phyloP scores from a whole-genome alignment of 2,888 invertebrate species.

The Crematogaster levior region DNA sequence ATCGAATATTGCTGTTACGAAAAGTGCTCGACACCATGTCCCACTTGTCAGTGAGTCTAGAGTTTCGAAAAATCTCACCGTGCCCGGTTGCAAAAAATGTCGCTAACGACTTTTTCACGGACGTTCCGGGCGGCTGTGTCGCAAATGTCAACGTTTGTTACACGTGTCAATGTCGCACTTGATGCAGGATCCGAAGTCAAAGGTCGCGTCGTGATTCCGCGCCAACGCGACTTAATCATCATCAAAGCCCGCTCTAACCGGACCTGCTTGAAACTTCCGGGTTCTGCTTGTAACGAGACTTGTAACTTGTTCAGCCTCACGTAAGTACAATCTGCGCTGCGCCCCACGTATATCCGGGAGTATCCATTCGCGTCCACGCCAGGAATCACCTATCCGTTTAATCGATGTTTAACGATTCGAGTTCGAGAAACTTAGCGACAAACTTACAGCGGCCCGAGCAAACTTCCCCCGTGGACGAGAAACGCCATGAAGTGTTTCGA shows the following conservation, averaged over 20 bases:
- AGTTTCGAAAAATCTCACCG: slow-evolving; percentile 33
- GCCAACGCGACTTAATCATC: slow-evolving; percentile 72
- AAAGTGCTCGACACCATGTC: slow-evolving; percentile 20
- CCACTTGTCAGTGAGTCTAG: slow-evolving; percentile 15
- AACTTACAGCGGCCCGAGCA: slow-evolving; percentile 63
- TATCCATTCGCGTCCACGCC: slow-evolving; percentile 37
- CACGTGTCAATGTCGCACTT: slow-evolving; percentile 8
- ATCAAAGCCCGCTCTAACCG: slow-evolving; percentile 70
- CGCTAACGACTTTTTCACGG: slow-evolving; percentile 24
- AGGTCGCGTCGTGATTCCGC: slow-evolving; percentile 31
- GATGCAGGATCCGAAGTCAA: slow-evolving; percentile 16
- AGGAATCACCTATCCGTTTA: slow-evolving; percentile 68
- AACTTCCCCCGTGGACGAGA: slow-evolving; percentile 39
- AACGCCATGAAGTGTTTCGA: slow-evolving; percentile 39
- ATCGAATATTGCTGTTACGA: slow-evolving; percentile 25
- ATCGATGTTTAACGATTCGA: slow-evolving; percentile 80
- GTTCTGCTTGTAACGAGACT: slow-evolving; percentile 77
- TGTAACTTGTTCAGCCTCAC: slow-evolving; percentile 71
- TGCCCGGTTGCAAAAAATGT: slow-evolving; percentile 25
- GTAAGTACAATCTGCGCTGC: slow-evolving; percentile 63
- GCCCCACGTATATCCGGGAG: slow-evolving; percentile 30
- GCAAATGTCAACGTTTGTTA: neutral
- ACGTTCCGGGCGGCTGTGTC: neutral
- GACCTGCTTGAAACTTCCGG: slow-evolving; percentile 62
- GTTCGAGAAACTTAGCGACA: slow-evolving; percentile 70